These are phyloP conservation scores for Syngnathus scovelli DNA, from an alignment of 2,113 vertebrate species.

Conservation along the genomic window DNA sequence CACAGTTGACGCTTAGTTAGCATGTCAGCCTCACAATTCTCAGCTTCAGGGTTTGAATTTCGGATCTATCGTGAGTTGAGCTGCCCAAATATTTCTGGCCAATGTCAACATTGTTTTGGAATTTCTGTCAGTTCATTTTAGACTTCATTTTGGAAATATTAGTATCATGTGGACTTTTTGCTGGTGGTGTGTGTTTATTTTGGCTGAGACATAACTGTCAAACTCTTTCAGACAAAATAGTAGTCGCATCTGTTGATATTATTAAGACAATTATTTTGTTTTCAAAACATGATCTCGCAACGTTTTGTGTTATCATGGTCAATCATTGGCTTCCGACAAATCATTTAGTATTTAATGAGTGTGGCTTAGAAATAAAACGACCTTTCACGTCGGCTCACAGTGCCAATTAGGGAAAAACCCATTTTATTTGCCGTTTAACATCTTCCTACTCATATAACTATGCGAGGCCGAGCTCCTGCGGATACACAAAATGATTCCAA, in stretches of 20 bases:
- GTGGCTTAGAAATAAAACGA: neutral
- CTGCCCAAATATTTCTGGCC: too few relatives aligned
- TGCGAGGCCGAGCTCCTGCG: neutral
- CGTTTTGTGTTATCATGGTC: neutral
- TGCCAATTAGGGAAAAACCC: neutral
- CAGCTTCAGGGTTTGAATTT: too few relatives aligned
- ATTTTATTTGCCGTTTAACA: neutral
- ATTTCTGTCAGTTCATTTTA: too few relatives aligned
- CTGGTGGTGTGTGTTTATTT: neutral
- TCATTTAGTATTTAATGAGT: neutral
- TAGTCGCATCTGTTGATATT: too few relatives aligned
- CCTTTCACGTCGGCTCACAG: neutral
- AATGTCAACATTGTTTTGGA: too few relatives aligned
- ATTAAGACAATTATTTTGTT: neutral
- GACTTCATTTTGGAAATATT: too few relatives aligned
- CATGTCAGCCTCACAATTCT: too few relatives aligned
- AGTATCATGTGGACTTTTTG: too few relatives aligned
- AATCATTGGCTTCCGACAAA: neutral
- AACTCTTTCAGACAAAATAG: neutral
- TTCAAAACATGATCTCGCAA: neutral
- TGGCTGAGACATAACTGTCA: neutral
- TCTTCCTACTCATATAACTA: neutral
- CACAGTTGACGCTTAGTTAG: too few relatives aligned
- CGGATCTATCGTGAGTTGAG: too few relatives aligned
- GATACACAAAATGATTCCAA: conserved; percentile 15